These are phyloP conservation scores for Ormyrus pomaceus DNA, from an alignment of 2,888 invertebrate species.

Conservation along the genomic window DNA sequence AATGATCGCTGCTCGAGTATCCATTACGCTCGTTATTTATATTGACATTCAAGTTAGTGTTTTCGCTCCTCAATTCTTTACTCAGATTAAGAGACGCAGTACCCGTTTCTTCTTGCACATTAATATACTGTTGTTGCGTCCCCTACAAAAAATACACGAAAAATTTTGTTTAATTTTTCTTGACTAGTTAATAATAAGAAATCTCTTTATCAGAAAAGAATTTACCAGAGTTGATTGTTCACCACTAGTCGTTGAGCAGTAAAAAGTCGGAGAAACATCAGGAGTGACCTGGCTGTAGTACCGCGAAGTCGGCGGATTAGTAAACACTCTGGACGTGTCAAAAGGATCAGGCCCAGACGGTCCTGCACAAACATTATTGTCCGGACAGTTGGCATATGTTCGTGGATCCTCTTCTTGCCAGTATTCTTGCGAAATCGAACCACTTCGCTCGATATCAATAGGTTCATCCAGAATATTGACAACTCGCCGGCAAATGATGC, in stretches of 20 bases:
- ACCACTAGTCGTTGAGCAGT: slow-evolving; percentile 20
- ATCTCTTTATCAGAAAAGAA: no score
- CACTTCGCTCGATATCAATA: slow-evolving; percentile 64
- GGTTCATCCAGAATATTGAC: slow-evolving; percentile 73
- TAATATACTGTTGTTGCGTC: slow-evolving; percentile 66
- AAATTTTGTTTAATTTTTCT: slow-evolving; percentile 12
- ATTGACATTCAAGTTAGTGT: slow-evolving; percentile 66
- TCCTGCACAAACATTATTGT: slow-evolving; percentile 54
- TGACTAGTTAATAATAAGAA: background rate
- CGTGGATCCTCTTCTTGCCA: slow-evolving; percentile 68
- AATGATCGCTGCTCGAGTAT: slow-evolving; percentile 65
- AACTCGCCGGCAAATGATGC: slow-evolving; percentile 65
- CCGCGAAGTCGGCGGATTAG: slow-evolving; percentile 69
- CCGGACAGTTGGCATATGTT: slow-evolving; percentile 71
- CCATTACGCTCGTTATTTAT: slow-evolving; percentile 57
- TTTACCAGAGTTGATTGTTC: background rate
- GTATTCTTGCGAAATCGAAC: slow-evolving; percentile 56
- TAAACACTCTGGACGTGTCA: slow-evolving; percentile 79
- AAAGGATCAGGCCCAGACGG: slow-evolving; percentile 79
- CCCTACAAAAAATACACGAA: background rate
- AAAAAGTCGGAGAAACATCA: slow-evolving; percentile 60
- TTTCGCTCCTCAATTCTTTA: slow-evolving; percentile 66
- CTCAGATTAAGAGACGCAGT: slow-evolving; percentile 63
- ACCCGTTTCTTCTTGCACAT: slow-evolving; percentile 61
- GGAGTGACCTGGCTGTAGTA: slow-evolving; percentile 75